Conservation (phyloP, 2,797 vertebrate genomes). For the Muscicapa striata region DNA sequence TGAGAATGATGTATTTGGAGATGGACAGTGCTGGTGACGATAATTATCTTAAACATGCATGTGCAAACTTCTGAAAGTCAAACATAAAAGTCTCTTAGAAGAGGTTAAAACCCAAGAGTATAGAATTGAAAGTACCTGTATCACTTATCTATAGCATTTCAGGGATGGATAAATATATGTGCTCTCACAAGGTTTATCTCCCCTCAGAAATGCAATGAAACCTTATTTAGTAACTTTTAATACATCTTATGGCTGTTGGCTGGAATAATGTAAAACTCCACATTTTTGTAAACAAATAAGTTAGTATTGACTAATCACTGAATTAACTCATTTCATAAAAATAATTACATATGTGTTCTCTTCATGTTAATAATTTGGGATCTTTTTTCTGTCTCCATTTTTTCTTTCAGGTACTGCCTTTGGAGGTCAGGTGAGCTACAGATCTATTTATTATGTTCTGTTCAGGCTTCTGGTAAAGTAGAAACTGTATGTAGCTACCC, state of each 20-base stretch:
- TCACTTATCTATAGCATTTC: rapidly evolving
- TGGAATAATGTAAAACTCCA: background rate
- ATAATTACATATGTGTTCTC: background rate
- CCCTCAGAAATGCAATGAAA: background rate
- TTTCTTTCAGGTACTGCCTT: constrained; percentile 6
- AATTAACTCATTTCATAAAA: background rate
- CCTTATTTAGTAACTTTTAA: background rate
- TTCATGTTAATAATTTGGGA: background rate
- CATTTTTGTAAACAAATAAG: background rate
- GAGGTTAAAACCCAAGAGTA: background rate
- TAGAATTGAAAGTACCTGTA: background rate
- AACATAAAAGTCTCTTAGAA: background rate
- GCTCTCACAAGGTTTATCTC: background rate
- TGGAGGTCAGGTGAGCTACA: constrained; percentile 35
- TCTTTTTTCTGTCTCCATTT: background rate
- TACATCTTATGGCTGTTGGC: background rate
- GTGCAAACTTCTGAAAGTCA: background rate
- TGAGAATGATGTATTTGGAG: background rate
- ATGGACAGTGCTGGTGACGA: rapidly evolving
- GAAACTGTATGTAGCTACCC: background rate
- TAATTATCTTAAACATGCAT: rapidly evolving
- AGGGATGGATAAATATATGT: background rate
- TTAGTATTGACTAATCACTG: background rate
- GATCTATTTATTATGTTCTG: background rate
- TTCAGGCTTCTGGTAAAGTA: background rate